Evolutionary conservation across 2,888 invertebrate species (phyloP).

Genomic region (Phasia obesa): DNA sequence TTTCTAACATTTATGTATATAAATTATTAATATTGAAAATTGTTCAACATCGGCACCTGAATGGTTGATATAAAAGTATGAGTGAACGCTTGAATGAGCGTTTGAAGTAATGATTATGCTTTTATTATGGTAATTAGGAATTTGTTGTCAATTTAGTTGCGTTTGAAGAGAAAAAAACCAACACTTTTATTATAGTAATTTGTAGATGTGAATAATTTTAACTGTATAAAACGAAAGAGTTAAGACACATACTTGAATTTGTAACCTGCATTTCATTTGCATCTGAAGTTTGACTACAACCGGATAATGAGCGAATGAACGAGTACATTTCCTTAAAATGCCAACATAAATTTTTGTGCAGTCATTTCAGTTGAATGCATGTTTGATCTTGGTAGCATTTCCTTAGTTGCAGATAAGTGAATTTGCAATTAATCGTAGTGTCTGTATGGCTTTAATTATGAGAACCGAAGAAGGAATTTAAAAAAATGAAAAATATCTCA

Average conservation of each 20-base stretch:
- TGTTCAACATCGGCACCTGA: constrained; percentile 10
- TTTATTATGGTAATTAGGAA: constrained; percentile 29
- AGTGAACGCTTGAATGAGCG: neutral
- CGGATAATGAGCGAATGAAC: neutral
- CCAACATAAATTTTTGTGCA: neutral
- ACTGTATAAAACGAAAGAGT: constrained; percentile 43
- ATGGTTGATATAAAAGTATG: neutral
- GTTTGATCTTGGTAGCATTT: constrained; percentile 20
- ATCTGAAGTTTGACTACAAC: neutral
- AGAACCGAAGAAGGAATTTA: too few relatives aligned
- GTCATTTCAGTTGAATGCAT: constrained; percentile 2
- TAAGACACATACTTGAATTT: constrained; percentile 24
- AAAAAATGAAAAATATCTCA: too few relatives aligned
- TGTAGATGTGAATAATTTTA: constrained; percentile 25
- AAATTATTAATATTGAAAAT: neutral
- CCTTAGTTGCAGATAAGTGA: too few relatives aligned
- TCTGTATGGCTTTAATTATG: too few relatives aligned
- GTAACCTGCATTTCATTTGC: neutral
- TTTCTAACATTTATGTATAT: neutral
- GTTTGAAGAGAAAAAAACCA: neutral
- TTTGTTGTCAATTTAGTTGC: constrained; percentile 26
- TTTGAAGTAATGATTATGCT: constrained; percentile 5
- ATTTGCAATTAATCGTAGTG: too few relatives aligned
- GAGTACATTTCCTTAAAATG: neutral
- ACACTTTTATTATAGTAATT: neutral